These are phyloP conservation scores for Drosophila crucigera DNA, from an alignment of 2,888 invertebrate genomes.

Conservation along the genomic window DNA sequence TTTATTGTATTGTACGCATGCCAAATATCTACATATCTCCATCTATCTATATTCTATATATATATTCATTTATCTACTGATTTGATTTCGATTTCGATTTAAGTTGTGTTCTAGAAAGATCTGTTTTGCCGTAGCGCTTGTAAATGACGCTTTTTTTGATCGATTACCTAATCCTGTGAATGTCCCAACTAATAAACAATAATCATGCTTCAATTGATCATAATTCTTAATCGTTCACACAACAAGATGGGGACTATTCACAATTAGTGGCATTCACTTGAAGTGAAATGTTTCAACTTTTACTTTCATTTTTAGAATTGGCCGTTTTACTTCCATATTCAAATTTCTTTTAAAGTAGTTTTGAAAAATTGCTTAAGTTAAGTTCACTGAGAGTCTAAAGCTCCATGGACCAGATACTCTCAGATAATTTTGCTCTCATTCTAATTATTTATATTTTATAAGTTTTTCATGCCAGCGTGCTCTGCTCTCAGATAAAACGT, in stretches of 20 bases:
- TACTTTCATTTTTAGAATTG: not conserved
- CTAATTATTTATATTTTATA: conserved; percentile 2
- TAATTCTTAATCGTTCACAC: not conserved
- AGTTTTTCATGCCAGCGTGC: not conserved
- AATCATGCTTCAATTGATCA: conserved; percentile 13
- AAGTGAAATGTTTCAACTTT: not conserved
- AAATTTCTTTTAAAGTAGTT: not conserved
- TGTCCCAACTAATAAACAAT: conserved; percentile 28
- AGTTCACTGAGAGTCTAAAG: not conserved
- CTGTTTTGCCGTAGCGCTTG: conserved; percentile 45
- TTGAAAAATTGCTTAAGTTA: not conserved
- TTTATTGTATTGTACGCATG: conserved; percentile 64
- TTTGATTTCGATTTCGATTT: conserved; percentile 27
- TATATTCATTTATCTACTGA: conserved; percentile 4
- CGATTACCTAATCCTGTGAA: conserved; percentile 39
- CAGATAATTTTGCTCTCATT: not conserved
- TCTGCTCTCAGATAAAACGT: not conserved
- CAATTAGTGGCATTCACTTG: conserved; percentile 1
- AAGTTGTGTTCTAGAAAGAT: conserved; percentile 41
- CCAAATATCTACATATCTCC: conserved; percentile 12
- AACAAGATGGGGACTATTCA: not conserved
- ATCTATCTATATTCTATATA: conserved; percentile 7
- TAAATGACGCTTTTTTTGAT: conserved; percentile 52
- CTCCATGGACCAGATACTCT: not conserved
- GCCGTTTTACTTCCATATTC: not conserved